Evolutionary conservation across 2,888 invertebrate genomes (phyloP).

Genomic region (Ectemnius continuus): DNA sequence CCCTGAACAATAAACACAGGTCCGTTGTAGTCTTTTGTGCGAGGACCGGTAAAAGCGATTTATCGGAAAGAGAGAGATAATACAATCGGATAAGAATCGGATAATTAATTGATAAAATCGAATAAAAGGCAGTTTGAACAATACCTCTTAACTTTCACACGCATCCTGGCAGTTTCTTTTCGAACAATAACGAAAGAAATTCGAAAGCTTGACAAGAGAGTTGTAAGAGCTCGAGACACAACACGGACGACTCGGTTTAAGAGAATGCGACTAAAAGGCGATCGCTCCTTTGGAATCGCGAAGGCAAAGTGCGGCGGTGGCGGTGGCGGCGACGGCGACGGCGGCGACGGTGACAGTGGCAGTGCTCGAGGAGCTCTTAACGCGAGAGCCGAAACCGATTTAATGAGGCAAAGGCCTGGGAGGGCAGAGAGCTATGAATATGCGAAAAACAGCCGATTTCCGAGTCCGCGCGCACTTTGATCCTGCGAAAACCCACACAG

Average conservation of each 20-base stretch:
- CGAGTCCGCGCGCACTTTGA: neutral
- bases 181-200: too few relatives aligned
- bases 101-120: too few relatives aligned
- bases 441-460: conserved; percentile 10
- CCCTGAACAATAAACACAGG: too few relatives aligned
- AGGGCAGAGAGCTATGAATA: conserved; percentile 28
- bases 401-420: conserved; percentile 25
- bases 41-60: too few relatives aligned
- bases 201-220: neutral
- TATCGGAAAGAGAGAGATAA: too few relatives aligned
- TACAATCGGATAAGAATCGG: too few relatives aligned
- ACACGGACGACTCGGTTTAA: neutral
- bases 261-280: neutral
- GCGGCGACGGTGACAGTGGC: neutral
- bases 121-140: too few relatives aligned
- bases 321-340: too few relatives aligned
- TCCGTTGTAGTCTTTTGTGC: too few relatives aligned
- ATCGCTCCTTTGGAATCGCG: neutral
- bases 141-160: too few relatives aligned
- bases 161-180: too few relatives aligned
- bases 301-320: neutral
- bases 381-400: neutral
- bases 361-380: neutral
- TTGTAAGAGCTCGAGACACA: neutral
- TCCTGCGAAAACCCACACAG: too few relatives aligned